A percentile compares a stretch with the other conserved stretches of the same genome.
phyloP scores from a whole-genome alignment of 1,140 invertebrate genomes.

The Phthorimaea operculella region DNA sequence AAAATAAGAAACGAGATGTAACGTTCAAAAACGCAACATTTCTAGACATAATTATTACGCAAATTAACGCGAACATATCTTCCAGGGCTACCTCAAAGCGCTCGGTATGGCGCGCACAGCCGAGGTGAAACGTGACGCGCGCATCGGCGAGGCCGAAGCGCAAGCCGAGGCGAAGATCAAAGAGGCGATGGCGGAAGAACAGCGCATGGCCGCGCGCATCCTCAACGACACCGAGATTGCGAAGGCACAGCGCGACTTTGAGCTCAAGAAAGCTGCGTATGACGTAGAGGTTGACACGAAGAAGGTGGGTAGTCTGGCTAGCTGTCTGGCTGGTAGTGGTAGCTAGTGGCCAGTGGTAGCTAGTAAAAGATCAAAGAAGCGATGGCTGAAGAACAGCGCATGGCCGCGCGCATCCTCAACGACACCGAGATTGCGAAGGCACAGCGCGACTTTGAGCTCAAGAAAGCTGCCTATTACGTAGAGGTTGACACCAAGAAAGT shows the following conservation, averaged over 20 bases:
- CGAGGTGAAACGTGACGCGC: constrained; percentile 95
- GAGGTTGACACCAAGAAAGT: constrained; percentile 94
- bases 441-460: constrained; percentile 95
- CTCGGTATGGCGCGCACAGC: constrained; percentile 96
- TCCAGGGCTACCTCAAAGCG: constrained; percentile 92
- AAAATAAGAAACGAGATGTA: no score
- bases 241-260: constrained; percentile 95
- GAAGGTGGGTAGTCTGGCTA: constrained; percentile 51
- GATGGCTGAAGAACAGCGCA: constrained; percentile 94
- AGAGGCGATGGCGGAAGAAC: constrained; percentile 96
- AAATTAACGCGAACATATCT: not conserved
- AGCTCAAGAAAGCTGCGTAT: constrained; percentile 96
- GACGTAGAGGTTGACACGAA: constrained; percentile 98
- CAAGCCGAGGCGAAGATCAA: constrained; percentile 87
- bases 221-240: constrained; percentile 97
- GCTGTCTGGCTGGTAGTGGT: no score
- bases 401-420: constrained; percentile 91
- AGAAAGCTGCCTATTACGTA: constrained; percentile 96
- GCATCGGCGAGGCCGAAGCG: constrained; percentile 96
- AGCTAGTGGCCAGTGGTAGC: no score
- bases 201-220: constrained; percentile 91
- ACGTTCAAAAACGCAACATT: no score
- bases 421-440: constrained; percentile 98
- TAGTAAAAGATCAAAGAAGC: constrained; percentile 93
- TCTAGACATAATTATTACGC: no score